These are phyloP conservation scores for Clarias platycephalus DNA, from an alignment of 2,797 vertebrate genomes.

Conservation along the genomic window DNA sequence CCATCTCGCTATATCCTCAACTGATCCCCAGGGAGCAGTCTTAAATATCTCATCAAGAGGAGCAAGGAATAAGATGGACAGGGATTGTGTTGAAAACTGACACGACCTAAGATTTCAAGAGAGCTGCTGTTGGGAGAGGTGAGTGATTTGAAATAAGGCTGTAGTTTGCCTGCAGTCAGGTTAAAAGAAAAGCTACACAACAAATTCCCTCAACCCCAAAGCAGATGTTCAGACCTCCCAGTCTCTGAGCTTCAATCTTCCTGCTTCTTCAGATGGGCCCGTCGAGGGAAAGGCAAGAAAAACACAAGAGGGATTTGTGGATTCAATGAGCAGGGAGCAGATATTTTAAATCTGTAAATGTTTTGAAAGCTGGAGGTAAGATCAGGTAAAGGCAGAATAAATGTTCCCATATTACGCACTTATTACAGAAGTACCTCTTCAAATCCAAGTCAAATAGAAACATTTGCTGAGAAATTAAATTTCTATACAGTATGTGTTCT, in stretches of 20 bases:
- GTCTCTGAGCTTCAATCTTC: conserved; percentile 16
- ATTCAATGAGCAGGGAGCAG: conserved; percentile 12
- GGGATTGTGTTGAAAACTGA: conserved; percentile 33
- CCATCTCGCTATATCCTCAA: conserved; percentile 23
- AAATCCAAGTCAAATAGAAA: conserved; percentile 11
- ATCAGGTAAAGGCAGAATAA: conserved; percentile 2
- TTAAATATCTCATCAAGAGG: conserved; percentile 35
- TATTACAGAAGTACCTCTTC: neutral
- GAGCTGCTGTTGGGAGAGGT: conserved; percentile 3
- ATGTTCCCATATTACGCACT: neutral
- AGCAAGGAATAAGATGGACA: conserved; percentile 10
- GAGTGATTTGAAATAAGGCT: conserved; percentile 38
- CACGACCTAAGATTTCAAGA: conserved; percentile 30
- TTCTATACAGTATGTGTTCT: neutral
- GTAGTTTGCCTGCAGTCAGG: conserved; percentile 19
- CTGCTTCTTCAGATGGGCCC: neutral
- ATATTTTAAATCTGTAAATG: neutral
- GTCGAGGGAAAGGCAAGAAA: conserved; percentile 5
- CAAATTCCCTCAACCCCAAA: conserved; percentile 31
- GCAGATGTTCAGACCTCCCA: conserved; percentile 43
- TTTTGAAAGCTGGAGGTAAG: conserved; percentile 10
- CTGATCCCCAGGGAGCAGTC: conserved; percentile 11
- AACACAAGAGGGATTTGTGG: conserved; percentile 1
- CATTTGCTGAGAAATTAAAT: neutral
- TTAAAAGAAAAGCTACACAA: conserved; percentile 39